Evolutionary conservation across 2,888 invertebrate genomes (phyloP).

Genomic region (Pachydiplax longipennis): DNA sequence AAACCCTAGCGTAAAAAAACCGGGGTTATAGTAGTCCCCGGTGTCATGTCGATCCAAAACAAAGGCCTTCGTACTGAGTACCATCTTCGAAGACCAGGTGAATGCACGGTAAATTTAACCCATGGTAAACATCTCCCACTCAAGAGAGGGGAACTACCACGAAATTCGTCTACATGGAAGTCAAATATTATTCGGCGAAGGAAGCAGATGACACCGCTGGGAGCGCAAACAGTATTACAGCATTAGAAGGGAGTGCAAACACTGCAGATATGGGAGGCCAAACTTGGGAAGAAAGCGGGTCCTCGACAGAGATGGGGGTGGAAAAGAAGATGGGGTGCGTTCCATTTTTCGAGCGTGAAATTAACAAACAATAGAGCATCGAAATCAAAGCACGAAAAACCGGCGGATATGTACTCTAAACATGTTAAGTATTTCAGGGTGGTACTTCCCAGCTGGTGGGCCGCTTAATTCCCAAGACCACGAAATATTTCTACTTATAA

Average conservation of each 20-base stretch:
- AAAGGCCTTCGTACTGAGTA: conserved; percentile 17
- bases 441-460: too few species aligned
- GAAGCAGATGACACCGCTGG: conserved; percentile 43
- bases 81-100: conserved; percentile 28
- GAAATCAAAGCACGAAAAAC: not conserved
- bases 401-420: too few species aligned
- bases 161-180: conserved; percentile 43
- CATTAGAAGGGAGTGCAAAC: conserved; percentile 43
- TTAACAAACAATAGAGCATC: not conserved
- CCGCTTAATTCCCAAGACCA: too few species aligned
- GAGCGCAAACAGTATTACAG: conserved; percentile 41
- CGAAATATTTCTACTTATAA: too few species aligned
- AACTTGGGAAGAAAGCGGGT: conserved; percentile 34
- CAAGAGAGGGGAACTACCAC: conserved; percentile 5
- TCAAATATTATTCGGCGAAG: conserved; percentile 43
- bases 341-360: conserved; percentile 6
- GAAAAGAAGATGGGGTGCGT: not conserved
- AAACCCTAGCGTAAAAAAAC: not conserved
- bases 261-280: conserved; percentile 28
- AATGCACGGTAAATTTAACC: conserved; percentile 43
- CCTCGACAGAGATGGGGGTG: not conserved
- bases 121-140: conserved; percentile 29
- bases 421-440: too few species aligned
- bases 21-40: not conserved
- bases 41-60: not conserved